Conservation (phyloP, 2,888 invertebrate species). For the Drosophila anomalipes region DNA sequence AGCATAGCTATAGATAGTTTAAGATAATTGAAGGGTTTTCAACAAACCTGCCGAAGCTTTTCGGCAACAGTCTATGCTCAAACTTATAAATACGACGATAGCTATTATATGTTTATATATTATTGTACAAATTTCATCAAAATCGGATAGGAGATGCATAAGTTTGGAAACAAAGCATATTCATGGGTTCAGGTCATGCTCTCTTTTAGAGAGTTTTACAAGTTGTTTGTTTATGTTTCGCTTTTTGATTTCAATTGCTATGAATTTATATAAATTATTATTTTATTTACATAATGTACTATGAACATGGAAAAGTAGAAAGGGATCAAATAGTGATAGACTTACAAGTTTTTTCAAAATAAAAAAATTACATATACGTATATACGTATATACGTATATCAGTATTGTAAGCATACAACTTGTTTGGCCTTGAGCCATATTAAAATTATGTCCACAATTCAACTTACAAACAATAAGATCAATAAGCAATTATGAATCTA, state of each 20-base stretch:
- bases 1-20: background rate
- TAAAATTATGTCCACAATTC: background rate
- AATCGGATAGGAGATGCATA: background rate
- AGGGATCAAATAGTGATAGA: background rate
- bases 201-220: background rate
- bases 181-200: background rate
- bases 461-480: background rate
- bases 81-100: background rate
- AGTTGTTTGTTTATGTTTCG: background rate
- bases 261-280: background rate
- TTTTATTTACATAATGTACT: no score
- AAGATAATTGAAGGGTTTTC: background rate
- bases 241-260: background rate
- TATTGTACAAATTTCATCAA: background rate
- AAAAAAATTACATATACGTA: background rate
- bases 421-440: background rate
- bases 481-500: slow-evolving; percentile 6
- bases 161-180: no score
- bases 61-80: background rate
- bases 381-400: no score
- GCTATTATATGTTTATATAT: background rate
- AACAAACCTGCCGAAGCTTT: background rate
- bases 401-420: background rate
- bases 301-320: background rate
- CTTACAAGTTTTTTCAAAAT: background rate